phyloP scores from a whole-genome alignment of 2,797 vertebrate genomes.

The Setipinna tenuifilis region DNA sequence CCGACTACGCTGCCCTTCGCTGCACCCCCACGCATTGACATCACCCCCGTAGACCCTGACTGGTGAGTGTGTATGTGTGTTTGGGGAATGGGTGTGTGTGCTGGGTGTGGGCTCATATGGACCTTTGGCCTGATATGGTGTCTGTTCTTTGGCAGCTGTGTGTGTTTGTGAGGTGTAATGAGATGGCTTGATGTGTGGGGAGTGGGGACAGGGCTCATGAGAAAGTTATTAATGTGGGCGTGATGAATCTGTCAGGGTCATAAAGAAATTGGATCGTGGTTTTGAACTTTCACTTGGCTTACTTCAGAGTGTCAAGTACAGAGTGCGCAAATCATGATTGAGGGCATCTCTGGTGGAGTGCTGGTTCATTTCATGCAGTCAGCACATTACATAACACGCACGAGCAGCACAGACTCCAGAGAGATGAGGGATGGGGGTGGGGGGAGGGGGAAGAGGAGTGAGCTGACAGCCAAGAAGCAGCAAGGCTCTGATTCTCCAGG shows the following conservation, averaged over 20 bases:
- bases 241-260: background rate
- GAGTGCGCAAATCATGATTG: no score
- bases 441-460: background rate
- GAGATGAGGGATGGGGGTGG: background rate
- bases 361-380: no score
- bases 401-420: no score
- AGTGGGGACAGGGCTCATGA: no score
- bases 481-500: background rate
- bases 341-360: no score
- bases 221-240: no score
- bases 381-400: no score
- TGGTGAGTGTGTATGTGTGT: conserved; percentile 74
- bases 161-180: background rate
- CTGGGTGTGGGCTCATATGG: background rate
- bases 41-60: conserved; percentile 89
- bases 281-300: no score
- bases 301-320: no score
- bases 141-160: background rate
- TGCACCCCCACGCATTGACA: conserved; percentile 88
- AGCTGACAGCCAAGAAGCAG: background rate
- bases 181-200: background rate
- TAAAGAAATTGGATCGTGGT: background rate
- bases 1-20: conserved; percentile 89
- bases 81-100: background rate
- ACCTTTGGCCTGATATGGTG: background rate